phyloP scores from a whole-genome alignment of 2,113 vertebrate genomes.

The Prunella himalayana region DNA sequence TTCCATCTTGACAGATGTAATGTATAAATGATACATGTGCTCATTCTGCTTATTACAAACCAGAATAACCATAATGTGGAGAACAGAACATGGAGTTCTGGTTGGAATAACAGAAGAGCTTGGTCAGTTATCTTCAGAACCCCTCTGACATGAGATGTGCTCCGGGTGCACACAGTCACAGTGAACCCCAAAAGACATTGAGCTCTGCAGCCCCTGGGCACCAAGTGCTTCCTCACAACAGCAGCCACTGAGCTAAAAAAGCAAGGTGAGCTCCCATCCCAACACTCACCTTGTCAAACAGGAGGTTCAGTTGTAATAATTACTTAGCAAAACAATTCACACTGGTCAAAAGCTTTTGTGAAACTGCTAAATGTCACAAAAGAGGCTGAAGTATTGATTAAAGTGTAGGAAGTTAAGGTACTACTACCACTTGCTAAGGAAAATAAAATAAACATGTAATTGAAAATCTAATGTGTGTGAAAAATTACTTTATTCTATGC shows the following conservation, averaged over 20 bases:
- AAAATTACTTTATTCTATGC: background rate
- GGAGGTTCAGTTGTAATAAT: background rate
- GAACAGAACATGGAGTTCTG: rapidly evolving
- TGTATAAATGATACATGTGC: background rate
- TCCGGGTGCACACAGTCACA: too few relatives aligned
- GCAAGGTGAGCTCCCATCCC: background rate
- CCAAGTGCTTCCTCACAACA: background rate
- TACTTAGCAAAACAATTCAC: background rate
- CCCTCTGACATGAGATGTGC: background rate
- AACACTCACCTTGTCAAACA: background rate
- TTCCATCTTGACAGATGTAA: background rate
- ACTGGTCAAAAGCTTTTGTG: background rate
- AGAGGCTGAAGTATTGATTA: background rate
- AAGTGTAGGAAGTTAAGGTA: background rate
- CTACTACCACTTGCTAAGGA: background rate
- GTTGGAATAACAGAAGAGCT: background rate
- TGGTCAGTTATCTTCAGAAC: background rate
- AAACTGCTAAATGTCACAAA: background rate
- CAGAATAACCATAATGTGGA: background rate
- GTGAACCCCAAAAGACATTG: background rate
- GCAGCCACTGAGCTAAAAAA: background rate
- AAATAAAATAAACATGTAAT: background rate
- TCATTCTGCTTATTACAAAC: background rate
- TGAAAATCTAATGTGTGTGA: background rate
- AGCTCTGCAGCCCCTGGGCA: background rate